phyloP scores from a whole-genome alignment of 2,888 invertebrate genomes.

The Eupithecia insigniata region DNA sequence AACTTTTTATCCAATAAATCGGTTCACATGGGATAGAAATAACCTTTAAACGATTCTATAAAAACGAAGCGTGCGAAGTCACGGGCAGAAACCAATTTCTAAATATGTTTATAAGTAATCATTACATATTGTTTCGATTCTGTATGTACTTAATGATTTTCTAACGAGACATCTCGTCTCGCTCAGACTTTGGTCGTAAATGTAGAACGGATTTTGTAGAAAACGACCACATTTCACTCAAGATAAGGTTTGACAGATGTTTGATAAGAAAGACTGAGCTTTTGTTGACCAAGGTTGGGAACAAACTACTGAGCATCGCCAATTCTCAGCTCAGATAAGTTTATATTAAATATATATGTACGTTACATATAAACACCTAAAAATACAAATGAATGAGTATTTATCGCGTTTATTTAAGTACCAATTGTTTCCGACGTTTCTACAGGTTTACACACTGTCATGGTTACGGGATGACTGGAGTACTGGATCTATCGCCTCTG shows the following conservation, averaged over 20 bases:
- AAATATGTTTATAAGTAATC: not conserved
- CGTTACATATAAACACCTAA: not conserved
- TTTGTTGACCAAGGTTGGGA: constrained; percentile 9
- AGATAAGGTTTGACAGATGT: constrained; percentile 23
- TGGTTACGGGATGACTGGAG: too few relatives aligned
- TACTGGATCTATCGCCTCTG: too few relatives aligned
- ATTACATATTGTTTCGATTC: not conserved
- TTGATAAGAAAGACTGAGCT: constrained; percentile 14
- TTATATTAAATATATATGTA: not conserved
- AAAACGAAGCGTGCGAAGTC: too few relatives aligned
- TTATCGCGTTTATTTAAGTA: too few relatives aligned
- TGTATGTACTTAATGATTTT: not conserved
- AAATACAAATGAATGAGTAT: too few relatives aligned
- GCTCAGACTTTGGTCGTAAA: constrained; percentile 53
- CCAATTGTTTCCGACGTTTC: too few relatives aligned
- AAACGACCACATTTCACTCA: constrained; percentile 50
- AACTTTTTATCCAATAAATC: too few relatives aligned
- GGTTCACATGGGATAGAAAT: too few relatives aligned
- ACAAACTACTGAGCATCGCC: constrained; percentile 11
- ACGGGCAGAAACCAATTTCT: too few relatives aligned
- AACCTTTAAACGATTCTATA: too few relatives aligned
- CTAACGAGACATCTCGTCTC: constrained; percentile 40
- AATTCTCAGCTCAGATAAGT: not conserved
- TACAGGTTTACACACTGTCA: too few relatives aligned
- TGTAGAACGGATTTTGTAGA: constrained; percentile 54